These are phyloP conservation scores for Palaemon carinicauda DNA, from an alignment of 1,140 invertebrate species.

Conservation along the genomic window DNA sequence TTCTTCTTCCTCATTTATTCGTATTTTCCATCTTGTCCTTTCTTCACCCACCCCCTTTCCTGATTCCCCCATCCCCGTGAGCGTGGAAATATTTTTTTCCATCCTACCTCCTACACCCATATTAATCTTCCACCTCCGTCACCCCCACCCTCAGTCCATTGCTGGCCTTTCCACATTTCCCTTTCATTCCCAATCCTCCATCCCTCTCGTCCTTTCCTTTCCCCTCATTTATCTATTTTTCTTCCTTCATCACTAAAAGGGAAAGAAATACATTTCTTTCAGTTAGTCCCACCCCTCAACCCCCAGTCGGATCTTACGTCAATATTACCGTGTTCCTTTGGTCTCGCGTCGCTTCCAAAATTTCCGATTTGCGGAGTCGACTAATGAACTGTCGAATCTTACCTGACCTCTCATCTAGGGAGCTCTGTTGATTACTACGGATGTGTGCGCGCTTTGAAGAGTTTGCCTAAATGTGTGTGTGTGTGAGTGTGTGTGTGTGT, in stretches of 20 bases:
- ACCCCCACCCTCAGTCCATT: too few species aligned
- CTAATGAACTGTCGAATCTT: too few species aligned
- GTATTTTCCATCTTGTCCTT: not conserved
- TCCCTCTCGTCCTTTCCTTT: not conserved
- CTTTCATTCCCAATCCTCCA: not conserved
- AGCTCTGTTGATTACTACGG: not conserved
- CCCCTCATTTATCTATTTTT: not conserved
- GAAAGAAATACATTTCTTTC: too few species aligned
- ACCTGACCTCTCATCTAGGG: too few species aligned
- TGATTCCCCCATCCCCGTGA: too few species aligned
- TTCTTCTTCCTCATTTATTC: not conserved
- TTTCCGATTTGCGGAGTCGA: not conserved
- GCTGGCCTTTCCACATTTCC: not conserved
- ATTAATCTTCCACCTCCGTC: not conserved
- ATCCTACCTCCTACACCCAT: not conserved
- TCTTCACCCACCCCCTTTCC: too few species aligned
- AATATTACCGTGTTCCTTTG: not conserved
- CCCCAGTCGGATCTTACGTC: not conserved
- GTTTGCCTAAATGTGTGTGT: conserved; percentile 11
- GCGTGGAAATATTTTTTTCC: too few species aligned
- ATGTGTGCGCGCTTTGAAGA: conserved; percentile 13
- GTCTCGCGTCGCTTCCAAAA: not conserved
- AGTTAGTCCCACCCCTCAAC: not conserved
- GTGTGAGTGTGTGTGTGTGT: not conserved
- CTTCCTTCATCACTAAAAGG: not conserved